Conservation (phyloP, 2,888 invertebrate species). For the Corbicula japonica region DNA sequence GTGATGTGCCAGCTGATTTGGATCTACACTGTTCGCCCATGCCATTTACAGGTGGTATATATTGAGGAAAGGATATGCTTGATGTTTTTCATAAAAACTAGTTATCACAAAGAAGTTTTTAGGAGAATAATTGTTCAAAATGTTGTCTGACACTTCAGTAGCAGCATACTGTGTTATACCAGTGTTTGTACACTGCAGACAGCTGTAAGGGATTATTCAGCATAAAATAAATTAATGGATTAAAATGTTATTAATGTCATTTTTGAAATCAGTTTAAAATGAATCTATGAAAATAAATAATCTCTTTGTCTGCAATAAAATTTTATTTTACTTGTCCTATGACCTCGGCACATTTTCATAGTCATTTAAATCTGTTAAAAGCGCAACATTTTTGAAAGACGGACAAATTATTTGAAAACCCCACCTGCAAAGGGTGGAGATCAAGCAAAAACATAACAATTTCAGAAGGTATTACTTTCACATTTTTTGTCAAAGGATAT, state of each 20-base stretch:
- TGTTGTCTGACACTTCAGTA: too few relatives aligned
- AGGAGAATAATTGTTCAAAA: too few relatives aligned
- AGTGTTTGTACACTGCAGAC: too few relatives aligned
- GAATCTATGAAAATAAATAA: constrained; percentile 29
- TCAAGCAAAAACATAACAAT: constrained; percentile 18
- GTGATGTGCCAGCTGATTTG: too few relatives aligned
- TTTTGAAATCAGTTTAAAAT: background rate
- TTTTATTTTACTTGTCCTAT: constrained; percentile 13
- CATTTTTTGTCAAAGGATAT: constrained; percentile 19
- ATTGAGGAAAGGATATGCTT: too few relatives aligned
- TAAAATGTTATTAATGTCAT: constrained; percentile 12
- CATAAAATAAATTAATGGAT: constrained; percentile 1
- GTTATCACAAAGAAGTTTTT: too few relatives aligned
- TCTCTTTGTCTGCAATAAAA: constrained; percentile 11
- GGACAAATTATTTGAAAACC: constrained; percentile 35
- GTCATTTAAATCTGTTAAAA: constrained; percentile 18
- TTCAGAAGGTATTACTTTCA: constrained; percentile 24
- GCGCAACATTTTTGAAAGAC: constrained; percentile 12
- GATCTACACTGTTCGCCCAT: too few relatives aligned
- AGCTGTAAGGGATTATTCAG: too few relatives aligned
- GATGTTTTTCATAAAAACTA: too few relatives aligned
- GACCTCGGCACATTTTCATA: constrained; percentile 7
- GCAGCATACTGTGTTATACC: too few relatives aligned
- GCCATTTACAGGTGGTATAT: too few relatives aligned
- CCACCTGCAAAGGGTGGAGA: constrained; percentile 48